Evolutionary conservation across 2,113 vertebrate species (phyloP).

Genomic region (Grantiella picta): DNA sequence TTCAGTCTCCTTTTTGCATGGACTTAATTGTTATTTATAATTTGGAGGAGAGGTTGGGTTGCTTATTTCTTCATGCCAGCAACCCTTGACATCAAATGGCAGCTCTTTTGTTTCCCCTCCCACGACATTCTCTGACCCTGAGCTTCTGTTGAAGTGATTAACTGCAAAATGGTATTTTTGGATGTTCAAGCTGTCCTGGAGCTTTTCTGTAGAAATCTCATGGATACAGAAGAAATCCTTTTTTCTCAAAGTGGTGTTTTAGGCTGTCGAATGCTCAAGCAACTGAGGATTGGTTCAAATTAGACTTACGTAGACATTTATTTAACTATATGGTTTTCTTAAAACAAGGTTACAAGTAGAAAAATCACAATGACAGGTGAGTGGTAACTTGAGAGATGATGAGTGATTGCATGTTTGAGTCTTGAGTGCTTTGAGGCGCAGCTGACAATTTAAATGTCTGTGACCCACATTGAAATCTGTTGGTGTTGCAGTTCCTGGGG

Average conservation of each 20-base stretch:
- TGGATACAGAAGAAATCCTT: not conserved
- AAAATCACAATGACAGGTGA: not conserved
- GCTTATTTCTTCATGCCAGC: not conserved
- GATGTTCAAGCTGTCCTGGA: not conserved
- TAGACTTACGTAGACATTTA: not conserved
- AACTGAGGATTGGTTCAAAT: not conserved
- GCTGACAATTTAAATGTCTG: not conserved
- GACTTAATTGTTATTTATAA: not conserved
- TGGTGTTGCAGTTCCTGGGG: not conserved
- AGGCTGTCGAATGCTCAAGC: not conserved
- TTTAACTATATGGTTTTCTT: not conserved
- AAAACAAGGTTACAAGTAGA: not conserved
- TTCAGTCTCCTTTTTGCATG: not conserved
- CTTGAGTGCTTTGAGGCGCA: not conserved
- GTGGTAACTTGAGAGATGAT: not conserved
- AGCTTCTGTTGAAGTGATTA: constrained; percentile 48
- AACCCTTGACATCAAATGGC: constrained; percentile 15
- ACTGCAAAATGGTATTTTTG: constrained; percentile 4
- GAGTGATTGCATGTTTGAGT: not conserved
- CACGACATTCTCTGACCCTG: constrained; percentile 39
- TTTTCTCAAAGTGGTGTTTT: not conserved
- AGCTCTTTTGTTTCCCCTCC: constrained; percentile 42
- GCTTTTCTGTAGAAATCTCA: not conserved
- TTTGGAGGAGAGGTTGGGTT: not conserved
- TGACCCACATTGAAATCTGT: not conserved